Conservation (phyloP, 2,888 invertebrate species). For the Nomada lathburiana region DNA sequence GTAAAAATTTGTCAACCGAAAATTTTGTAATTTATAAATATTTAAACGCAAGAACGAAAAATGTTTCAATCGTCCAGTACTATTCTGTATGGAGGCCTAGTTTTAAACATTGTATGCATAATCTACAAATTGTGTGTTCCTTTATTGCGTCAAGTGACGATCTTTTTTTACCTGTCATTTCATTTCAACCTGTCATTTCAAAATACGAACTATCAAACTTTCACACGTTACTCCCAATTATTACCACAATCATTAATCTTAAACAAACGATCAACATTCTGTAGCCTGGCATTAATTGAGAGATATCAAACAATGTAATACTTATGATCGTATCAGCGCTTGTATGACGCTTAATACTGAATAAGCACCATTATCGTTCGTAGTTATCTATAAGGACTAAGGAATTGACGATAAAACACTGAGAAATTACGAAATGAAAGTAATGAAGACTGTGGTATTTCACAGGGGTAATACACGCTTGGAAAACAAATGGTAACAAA, state of each 20-base stretch:
- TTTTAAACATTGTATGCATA: too few species aligned
- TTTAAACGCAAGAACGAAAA: too few species aligned
- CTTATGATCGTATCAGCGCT: slow-evolving; percentile 1
- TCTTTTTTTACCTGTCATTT: too few species aligned
- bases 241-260: background rate
- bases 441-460: background rate
- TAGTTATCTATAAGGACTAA: background rate
- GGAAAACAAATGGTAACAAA: background rate
- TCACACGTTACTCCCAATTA: background rate
- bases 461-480: background rate
- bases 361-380: background rate
- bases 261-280: background rate
- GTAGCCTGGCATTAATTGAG: background rate
- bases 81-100: too few species aligned
- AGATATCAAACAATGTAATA: background rate
- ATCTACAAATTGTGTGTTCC: too few species aligned
- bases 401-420: background rate
- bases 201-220: background rate
- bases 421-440: background rate
- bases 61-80: too few species aligned
- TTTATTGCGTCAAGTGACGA: too few species aligned
- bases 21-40: too few species aligned
- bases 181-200: background rate
- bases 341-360: background rate
- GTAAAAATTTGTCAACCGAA: too few species aligned